Percentiles rank a stretch among this genome's conserved stretches.
phyloP scores from a whole-genome alignment of 1,140 invertebrate species.

The Heliconius hewitsoni region DNA sequence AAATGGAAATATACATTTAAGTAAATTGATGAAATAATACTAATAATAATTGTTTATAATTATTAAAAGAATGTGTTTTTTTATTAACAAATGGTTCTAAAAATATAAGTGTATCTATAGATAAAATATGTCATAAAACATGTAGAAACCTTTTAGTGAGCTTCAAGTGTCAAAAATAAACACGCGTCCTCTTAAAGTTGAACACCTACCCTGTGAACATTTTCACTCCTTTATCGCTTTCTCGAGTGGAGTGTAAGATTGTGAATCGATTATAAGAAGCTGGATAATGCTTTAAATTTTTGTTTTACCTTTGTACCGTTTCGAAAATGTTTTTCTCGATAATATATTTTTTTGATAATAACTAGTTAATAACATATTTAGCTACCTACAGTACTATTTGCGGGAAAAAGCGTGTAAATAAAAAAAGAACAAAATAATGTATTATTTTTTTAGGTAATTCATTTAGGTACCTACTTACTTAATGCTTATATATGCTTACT shows the following conservation, averaged over 20 bases:
- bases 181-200: constrained; percentile 43
- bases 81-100: too few species aligned
- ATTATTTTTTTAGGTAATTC: too few species aligned
- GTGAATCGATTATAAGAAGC: constrained; percentile 42
- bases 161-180: constrained; percentile 56
- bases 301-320: not conserved
- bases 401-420: too few species aligned
- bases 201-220: constrained; percentile 73
- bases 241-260: constrained; percentile 31
- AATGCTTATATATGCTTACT: too few species aligned
- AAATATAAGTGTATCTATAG: not conserved
- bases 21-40: too few species aligned
- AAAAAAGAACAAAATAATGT: too few species aligned
- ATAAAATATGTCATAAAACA: constrained; percentile 7
- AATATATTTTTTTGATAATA: not conserved
- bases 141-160: constrained; percentile 11
- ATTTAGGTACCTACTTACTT: too few species aligned
- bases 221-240: constrained; percentile 60
- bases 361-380: not conserved
- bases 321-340: not conserved
- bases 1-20: too few species aligned
- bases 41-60: too few species aligned
- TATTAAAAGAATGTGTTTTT: too few species aligned
- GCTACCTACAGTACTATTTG: too few species aligned
- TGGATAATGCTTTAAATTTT: constrained; percentile 27